Base-by-base conservation (phyloP, 2,797 vertebrate genomes). In the Rachycentron canadum region DNA sequence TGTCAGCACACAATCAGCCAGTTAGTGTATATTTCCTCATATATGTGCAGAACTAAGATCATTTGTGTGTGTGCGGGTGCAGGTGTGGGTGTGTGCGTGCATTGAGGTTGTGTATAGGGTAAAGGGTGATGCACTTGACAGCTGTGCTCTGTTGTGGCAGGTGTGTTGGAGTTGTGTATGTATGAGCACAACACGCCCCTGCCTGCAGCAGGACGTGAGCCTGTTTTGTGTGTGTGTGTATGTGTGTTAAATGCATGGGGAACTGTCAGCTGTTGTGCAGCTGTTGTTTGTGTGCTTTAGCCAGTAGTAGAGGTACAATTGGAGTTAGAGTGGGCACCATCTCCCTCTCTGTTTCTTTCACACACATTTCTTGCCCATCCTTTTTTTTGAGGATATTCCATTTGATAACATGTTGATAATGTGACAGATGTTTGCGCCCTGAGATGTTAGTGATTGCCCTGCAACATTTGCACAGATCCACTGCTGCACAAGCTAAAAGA, bases 71-170 rank as follows among this genome's bases (percentile, higher is more conserved):
- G 50, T 78, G 40, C 28, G 41, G 49, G 38, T 61, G 60, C 64
- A 34, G 76, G 58, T 70, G 41, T 72, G 76, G 76, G 65, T 83
- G 71, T 76, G 49, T 66, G 66, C 41, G 61, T 17, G 61, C 58
- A 26, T 32, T 73, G 79, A 71, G 88, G 89, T 83, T 81, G 69
- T 64, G 40, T 86, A 67, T 78, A 86, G 79, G 91, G 88, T 86
- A 89, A 85, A 88, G 86, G 82, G 83, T 87, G 91, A 90, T 91
- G 81, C 81, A 66, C 89, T 88, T 90, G 89, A 94, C 94, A 94
- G 92, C 92, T 94, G 91, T 90, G 79, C 78, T 88, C 88, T 91
- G 85, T 91, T 90, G 90, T 89, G 90, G 89, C 91, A 94, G 90
- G 91, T 92, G 91, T 88, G 89, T 80, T 69, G 25, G 64, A 73